Evolutionary conservation across 2,797 vertebrate species (phyloP).

Genomic region (Numenius phaeopus): DNA sequence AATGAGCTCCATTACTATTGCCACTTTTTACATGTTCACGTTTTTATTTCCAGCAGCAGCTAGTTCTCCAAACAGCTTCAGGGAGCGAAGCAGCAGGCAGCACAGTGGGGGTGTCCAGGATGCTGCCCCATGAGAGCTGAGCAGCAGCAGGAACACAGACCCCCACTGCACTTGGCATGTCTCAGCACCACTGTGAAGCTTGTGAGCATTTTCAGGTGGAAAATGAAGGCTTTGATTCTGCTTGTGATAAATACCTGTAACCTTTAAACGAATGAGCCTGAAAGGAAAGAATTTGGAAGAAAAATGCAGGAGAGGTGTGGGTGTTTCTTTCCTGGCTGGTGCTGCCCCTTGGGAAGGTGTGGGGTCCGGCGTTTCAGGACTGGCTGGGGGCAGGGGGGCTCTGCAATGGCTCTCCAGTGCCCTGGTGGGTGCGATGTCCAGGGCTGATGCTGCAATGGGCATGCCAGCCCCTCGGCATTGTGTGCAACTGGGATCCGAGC

Average conservation of each 20-base stretch:
- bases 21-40: background rate
- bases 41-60: background rate
- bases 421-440: background rate
- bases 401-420: background rate
- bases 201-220: no score
- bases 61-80: background rate
- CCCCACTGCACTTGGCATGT: fast-evolving
- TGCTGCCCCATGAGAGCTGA: fast-evolving
- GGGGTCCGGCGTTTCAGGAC: fast-evolving
- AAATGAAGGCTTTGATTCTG: background rate
- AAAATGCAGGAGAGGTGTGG: background rate
- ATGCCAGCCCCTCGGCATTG: background rate
- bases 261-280: background rate
- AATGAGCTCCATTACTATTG: background rate
- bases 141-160: background rate
- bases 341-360: no score
- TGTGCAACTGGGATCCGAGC: no score
- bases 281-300: background rate
- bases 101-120: background rate
- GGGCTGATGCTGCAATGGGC: fast-evolving
- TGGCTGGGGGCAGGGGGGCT: background rate
- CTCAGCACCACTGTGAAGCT: background rate
- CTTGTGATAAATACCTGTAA: background rate
- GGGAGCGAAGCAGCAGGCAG: background rate
- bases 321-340: background rate